Base-by-base conservation (phyloP, 1,140 invertebrate species). In the Ceratoteleas bidentatus region DNA sequence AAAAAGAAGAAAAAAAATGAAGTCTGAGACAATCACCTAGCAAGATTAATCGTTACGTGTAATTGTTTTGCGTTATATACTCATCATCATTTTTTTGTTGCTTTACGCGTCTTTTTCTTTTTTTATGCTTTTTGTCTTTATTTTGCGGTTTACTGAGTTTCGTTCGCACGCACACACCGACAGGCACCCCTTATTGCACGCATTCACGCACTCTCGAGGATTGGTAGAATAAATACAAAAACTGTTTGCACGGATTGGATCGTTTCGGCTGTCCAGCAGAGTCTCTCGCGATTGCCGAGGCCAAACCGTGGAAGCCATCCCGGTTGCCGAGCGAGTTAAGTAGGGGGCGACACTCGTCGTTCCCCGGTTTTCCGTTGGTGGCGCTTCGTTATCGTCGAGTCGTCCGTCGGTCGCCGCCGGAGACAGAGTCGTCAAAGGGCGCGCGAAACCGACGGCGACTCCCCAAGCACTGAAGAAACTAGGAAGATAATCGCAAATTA, bases 401-500 rank as follows among this genome's bases (percentile, higher is more conserved):
- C 24, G 24, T 24, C 4, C 24, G 24, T 24, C 24, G 24, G 4
- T n/a, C n/a, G n/a, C n/a, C n/a, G n/a, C n/a, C n/a, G n/a, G n/a
- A n/a, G n/a, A n/a, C n/a, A n/a, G n/a, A n/a, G n/a, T n/a, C n/a
- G n/a, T n/a, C n/a, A n/a, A n/a, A n/a, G n/a, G n/a, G n/a, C n/a
- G n/a, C n/a, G n/a, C n/a, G n/a, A 24, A 24, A 24, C 24, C 24
- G 24, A 24, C 24, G 24, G 81, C 80, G 84, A 87, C 65, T 83
- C 56, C 87, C 68, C 85, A 84, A 87, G 70, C 72, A 84, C 38
- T 52, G 54, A 77, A 68, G 53, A 72, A 73, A 81, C 61, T 70
- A 66, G 58, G 57, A 57, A 61, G 68, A 69, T 64, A 62, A 72
- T 66, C 36, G 66, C 52, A 60, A 69, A 78, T 79, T 72, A 79